Base-by-base conservation (phyloP, 2,113 vertebrate genomes). In the Tauraco erythrolophus region DNA sequence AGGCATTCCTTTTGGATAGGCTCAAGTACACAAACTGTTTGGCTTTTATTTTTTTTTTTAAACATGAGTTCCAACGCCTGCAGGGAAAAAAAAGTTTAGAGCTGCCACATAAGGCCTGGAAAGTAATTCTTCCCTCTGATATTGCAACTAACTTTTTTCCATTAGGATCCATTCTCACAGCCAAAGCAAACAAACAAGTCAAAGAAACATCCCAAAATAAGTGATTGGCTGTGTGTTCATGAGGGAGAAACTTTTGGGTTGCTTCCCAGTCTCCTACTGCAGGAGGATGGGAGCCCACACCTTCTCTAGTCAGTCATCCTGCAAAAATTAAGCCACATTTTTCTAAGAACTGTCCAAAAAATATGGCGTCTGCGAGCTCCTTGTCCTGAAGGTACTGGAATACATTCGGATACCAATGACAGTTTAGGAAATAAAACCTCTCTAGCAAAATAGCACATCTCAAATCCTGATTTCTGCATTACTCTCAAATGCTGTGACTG, bases 351-450 rank as follows among this genome's bases (percentile, higher is more conserved):
- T 35, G 27, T 43, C 31, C 22, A 62, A 77, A 91, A 81, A 30
- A 2, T 9, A 28, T 0, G 7, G 51, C 10, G 57, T 56, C 16
- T 72, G 12, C 0, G 0, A 83, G 25, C 50, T 84, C 19, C n/a
- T 61, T 77, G n/a, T 76, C 62, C 76, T 54, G 19, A 76, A 24
- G 19, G 16, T 30, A 75, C 1, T 35, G 35, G 48, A 39, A 81
- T 53, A 66, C 8, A 21, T 46, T 74, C 76, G 82, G 64, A 19
- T 58, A 74, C 46, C n/a, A 43, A 37, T 25, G 17, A 69, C 9
- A 61, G 25, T 13, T 50, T 33, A 78, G 72, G 37, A 89, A 88
- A 81, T 33, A 65, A 96, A 87, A 50, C 7, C 45, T 74, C 72
- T 58, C 9, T 3, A 30, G 60, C 45, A 62, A 53, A 80, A 65